phyloP scores from a whole-genome alignment of 1,140 invertebrate species.

The Caenorhabditis elegans region DNA sequence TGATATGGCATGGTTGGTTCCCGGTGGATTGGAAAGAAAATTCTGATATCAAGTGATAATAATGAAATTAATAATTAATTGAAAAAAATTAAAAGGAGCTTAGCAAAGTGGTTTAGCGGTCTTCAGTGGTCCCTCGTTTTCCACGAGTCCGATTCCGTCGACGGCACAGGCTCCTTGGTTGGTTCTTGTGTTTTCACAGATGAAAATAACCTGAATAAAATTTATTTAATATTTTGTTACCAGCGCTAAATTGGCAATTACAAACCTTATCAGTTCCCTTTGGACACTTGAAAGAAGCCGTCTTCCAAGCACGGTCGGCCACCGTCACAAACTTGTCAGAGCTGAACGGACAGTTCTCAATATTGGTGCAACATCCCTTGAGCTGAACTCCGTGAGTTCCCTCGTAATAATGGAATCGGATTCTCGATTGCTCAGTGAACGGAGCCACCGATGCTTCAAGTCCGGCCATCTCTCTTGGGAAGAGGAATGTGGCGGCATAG shows the following conservation, averaged over 20 bases:
- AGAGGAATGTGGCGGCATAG: conserved; percentile 65
- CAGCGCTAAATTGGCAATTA: not conserved
- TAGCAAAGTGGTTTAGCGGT: conserved; percentile 45
- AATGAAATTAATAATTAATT: too few relatives aligned
- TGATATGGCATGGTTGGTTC: conserved; percentile 30
- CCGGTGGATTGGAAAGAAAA: conserved; percentile 14
- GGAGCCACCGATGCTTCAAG: conserved; percentile 53
- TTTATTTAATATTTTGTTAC: not conserved
- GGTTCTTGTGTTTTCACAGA: conserved; percentile 65
- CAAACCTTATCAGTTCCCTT: conserved; percentile 62
- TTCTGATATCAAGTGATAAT: too few relatives aligned
- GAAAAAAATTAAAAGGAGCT: not conserved
- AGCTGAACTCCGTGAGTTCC: conserved; percentile 66
- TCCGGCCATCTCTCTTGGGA: conserved; percentile 63
- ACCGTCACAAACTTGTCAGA: conserved; percentile 66
- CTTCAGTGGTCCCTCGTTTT: conserved; percentile 45
- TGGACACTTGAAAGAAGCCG: conserved; percentile 60
- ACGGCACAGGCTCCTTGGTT: conserved; percentile 65
- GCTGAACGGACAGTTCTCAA: conserved; percentile 61
- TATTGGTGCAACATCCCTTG: conserved; percentile 57
- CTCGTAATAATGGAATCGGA: conserved; percentile 65
- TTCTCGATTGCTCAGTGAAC: conserved; percentile 51
- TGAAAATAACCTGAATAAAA: conserved; percentile 63
- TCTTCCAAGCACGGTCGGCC: conserved; percentile 63
- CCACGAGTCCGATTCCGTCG: conserved; percentile 63